Evolutionary conservation across 2,113 vertebrate species (phyloP).

Genomic region (Rhinoptilus africanus): DNA sequence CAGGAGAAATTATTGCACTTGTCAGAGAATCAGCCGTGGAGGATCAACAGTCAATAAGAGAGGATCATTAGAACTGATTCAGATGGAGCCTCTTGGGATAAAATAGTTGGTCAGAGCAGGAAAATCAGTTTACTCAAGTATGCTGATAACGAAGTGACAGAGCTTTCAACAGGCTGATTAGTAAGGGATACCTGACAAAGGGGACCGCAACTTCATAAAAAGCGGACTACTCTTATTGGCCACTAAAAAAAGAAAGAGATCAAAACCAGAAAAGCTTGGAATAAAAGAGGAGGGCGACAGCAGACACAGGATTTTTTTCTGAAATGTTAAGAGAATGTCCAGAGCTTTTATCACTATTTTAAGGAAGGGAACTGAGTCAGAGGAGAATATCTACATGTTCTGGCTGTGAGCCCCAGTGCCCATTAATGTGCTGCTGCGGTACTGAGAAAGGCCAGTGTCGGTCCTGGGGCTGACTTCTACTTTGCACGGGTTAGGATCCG

Average conservation of each 20-base stretch:
- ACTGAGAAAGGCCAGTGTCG: background rate
- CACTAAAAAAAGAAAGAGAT: background rate
- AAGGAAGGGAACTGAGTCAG: background rate
- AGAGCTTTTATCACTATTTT: background rate
- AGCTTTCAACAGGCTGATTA: background rate
- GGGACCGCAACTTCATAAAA: background rate
- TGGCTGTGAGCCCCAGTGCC: background rate
- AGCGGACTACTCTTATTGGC: background rate
- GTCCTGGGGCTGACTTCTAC: background rate
- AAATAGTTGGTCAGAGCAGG: background rate
- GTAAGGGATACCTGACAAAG: background rate
- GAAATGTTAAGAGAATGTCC: background rate
- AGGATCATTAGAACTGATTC: conserved; percentile 16
- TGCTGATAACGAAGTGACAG: background rate
- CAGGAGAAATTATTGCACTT: background rate
- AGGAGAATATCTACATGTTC: background rate
- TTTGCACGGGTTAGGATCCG: background rate
- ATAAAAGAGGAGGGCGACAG: rapidly evolving
- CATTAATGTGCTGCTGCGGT: background rate
- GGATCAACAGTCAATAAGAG: conserved; percentile 2
- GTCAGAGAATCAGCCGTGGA: background rate
- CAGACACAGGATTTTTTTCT: background rate
- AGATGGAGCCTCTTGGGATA: background rate
- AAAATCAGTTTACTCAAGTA: background rate
- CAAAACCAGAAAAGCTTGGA: background rate